Evolutionary conservation across 2,113 vertebrate genomes (phyloP), one percentile per base, ranked within the genome.

Genomic region (Eulacestoma nigropectus): DNA sequence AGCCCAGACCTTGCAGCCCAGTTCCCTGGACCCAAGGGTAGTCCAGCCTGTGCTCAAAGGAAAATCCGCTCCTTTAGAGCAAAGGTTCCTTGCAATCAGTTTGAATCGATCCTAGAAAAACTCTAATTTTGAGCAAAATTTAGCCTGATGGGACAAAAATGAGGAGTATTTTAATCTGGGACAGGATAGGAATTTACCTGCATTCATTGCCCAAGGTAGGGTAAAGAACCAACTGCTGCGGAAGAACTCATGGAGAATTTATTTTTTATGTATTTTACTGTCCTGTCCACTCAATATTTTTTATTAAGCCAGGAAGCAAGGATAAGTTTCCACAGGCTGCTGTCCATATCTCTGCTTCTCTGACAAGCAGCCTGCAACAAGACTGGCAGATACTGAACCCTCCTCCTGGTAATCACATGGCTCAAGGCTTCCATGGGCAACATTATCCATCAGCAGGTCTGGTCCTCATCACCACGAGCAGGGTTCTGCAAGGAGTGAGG

Each of bases 391-490:
- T 6, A 13, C 0, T n/a, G 37, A 62, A 4, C 5, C 11, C 42
- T 55, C 42, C 42, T 41, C 49, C 59, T 42, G 57, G 22, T 10
- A 27, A 35, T 21, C 86, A 33, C 55, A 8, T 0, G 6, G 39
- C 53, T 57, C 37, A 23, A 33, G 52, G 9, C 41, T 74, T 91
- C 60, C 52, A 37, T 4, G 42, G 42, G n/a, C 29, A 41, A 9
- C 53, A 19, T 17, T 82, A 49, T 4, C 75, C 57, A 26, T 17
- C 19, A 4, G 13, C 46, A 77, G 32, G 9, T 21, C 37, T 78
- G 79, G 3, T 35, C 42, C 39, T 64, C 5, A 46, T 46, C 53
- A 53, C 30, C 32, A 39, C 0, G 0, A 47, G 42, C 3, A 68
- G 35, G 47, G 16, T 4, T 20, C 27, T 57, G 57, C 18, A 55